A percentile compares a stretch with the other conserved stretches of the same genome.
phyloP scores from a whole-genome alignment of 1,140 invertebrate species.

The Scaptodrosophila lebanonensis region DNA sequence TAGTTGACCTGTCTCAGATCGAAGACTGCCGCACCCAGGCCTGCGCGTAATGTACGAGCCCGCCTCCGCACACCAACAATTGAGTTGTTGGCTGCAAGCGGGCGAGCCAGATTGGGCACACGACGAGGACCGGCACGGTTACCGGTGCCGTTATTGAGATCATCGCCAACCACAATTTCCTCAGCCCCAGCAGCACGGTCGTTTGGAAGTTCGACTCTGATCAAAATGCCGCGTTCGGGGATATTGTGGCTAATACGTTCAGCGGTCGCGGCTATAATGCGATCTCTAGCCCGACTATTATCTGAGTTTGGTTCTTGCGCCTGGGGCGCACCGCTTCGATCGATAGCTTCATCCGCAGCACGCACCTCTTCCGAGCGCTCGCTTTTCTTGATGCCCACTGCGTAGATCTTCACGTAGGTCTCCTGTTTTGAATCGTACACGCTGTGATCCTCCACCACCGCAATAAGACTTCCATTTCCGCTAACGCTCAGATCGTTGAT shows the following conservation, averaged over 20 bases:
- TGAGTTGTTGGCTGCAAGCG: conserved; percentile 62
- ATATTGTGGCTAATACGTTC: conserved; percentile 21
- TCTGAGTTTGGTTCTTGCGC: neutral
- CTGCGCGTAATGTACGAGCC: conserved; percentile 59
- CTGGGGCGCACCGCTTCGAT: conserved; percentile 18
- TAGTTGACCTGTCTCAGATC: conserved; percentile 56
- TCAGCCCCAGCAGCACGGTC: too few species aligned
- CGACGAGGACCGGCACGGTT: conserved; percentile 31
- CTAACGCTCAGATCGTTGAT: conserved; percentile 87
- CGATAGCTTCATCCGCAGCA: conserved; percentile 50
- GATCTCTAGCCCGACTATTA: neutral
- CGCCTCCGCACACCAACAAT: conserved; percentile 70
- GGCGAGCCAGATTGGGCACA: conserved; percentile 58
- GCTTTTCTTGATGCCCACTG: conserved; percentile 79
- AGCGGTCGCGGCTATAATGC: conserved; percentile 27
- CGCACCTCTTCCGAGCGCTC: conserved; percentile 76
- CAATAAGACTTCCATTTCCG: conserved; percentile 87
- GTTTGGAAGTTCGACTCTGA: too few species aligned
- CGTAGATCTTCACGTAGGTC: conserved; percentile 89
- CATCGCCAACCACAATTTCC: conserved; percentile 6
- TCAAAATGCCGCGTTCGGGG: too few species aligned
- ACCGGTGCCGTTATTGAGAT: conserved; percentile 16
- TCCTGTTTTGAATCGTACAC: conserved; percentile 88
- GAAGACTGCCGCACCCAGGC: conserved; percentile 34
- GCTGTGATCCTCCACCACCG: conserved; percentile 89